Evolutionary conservation across 2,888 invertebrate species (phyloP).

Genomic region (Rhagonycha lutea): DNA sequence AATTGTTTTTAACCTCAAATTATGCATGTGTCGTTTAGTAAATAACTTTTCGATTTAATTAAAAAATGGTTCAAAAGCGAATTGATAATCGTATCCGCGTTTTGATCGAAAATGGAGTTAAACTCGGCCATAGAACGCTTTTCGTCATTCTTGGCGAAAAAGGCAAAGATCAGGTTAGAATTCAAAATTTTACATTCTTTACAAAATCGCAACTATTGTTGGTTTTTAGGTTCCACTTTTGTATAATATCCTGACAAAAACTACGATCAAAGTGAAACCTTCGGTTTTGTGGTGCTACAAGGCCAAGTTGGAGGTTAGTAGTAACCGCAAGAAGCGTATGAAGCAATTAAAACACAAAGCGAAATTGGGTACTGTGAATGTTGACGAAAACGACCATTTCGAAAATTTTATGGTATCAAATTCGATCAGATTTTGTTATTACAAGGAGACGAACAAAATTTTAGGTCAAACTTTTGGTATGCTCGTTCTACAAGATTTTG

Average conservation of each 20-base stretch:
- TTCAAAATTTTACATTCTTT: not conserved
- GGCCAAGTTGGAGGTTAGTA: constrained; percentile 65
- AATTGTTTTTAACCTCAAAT: not conserved
- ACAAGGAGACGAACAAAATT: constrained; percentile 96
- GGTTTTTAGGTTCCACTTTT: constrained; percentile 87
- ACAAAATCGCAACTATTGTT: constrained; percentile 7
- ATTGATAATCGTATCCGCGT: constrained; percentile 95
- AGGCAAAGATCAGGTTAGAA: constrained; percentile 81
- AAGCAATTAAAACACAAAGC: constrained; percentile 82
- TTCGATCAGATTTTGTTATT: constrained; percentile 95
- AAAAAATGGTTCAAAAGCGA: constrained; percentile 84
- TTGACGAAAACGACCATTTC: constrained; percentile 95
- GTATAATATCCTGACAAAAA: constrained; percentile 96
- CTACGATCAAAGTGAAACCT: constrained; percentile 89
- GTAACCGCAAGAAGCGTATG: constrained; percentile 92
- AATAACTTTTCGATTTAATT: not conserved
- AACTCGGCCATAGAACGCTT: constrained; percentile 87
- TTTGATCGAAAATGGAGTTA: constrained; percentile 96
- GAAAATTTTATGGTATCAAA: constrained; percentile 95
- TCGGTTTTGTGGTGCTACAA: constrained; percentile 99
- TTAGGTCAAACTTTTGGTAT: constrained; percentile 88
- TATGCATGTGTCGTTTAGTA: not conserved
- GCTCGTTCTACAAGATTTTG: constrained; percentile 87
- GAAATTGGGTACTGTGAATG: constrained; percentile 82
- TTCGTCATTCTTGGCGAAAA: constrained; percentile 96